These are phyloP conservation scores for Drosophila mojavensis DNA, from an alignment of 1,140 invertebrate species.

Conservation along the genomic window DNA sequence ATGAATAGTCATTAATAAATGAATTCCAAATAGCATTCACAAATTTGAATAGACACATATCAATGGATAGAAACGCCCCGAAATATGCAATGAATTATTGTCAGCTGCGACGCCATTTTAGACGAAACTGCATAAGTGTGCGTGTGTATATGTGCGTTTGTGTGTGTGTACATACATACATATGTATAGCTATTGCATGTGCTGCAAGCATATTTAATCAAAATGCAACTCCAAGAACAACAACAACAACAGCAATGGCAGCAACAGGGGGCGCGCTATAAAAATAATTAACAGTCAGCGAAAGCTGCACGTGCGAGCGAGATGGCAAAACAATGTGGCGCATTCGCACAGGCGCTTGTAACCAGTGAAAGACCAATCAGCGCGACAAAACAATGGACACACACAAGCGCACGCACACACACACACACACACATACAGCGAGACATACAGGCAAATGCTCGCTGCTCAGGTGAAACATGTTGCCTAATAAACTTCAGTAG, in stretches of 20 bases:
- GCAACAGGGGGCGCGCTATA: constrained; percentile 44
- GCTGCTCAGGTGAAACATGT: constrained; percentile 68
- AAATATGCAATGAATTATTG: constrained; percentile 33
- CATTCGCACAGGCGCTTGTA: constrained; percentile 45
- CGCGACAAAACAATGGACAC: constrained; percentile 79
- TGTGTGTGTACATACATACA: background rate
- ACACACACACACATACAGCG: constrained; percentile 38
- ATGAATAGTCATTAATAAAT: background rate
- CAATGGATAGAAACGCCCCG: background rate
- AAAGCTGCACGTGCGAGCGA: constrained; percentile 44
- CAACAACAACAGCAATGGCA: constrained; percentile 22
- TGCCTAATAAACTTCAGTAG: constrained; percentile 68
- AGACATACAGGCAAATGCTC: constrained; percentile 10
- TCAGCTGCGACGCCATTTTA: constrained; percentile 36
- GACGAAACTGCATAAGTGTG: background rate
- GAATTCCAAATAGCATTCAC: background rate
- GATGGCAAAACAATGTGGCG: constrained; percentile 47
- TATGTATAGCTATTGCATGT: constrained; percentile 13
- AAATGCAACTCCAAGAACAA: constrained; percentile 50
- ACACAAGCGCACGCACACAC: constrained; percentile 58
- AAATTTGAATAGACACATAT: background rate
- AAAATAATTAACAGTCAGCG: constrained; percentile 71
- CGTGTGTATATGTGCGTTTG: background rate
- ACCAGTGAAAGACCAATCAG: constrained; percentile 78
- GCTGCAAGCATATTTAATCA: constrained; percentile 66